Evolutionary conservation across 2,797 vertebrate species (phyloP), one percentile per base, ranked within the genome.

Genomic region (Hydrolagus colliei): DNA sequence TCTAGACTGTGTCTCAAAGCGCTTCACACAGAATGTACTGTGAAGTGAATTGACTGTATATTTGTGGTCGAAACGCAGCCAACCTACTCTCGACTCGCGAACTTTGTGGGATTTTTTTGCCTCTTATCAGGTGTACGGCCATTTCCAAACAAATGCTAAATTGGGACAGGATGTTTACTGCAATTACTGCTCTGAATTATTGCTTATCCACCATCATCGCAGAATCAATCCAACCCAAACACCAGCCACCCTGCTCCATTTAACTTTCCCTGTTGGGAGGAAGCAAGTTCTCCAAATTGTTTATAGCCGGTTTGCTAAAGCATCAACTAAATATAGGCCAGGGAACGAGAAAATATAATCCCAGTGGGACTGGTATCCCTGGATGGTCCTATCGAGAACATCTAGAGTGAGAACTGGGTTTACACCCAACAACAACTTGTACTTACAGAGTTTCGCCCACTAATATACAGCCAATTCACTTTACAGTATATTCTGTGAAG

Each of bases 271-370:
- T 52, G 71, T 68, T 84, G 63, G 41, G 71, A 84, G 79, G 65
- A 84, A 84, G 20, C 52, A 11, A 84, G 79, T 71, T 13, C 32
- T 41, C 71, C 35, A 32, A 68, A 84, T 41, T 84, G 41, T 84
- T 84, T 84, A 84, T 71, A 84, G 79, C 65, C 41, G 13, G n/a
- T 20, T 10, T 84, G 67, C 65, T 27, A 82, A 82, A 32, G 35
- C 65, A 68, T 82, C 20, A 84, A 35, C 20, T 71, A 68, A 84
- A 18, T 35, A 71, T 12, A 84, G 32, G 65, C 16, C 65, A 84
- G 65, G 79, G 41, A 84, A 71, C 20, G 63, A 68, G 14, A 67
- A 67, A 71, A 18, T 52, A 3, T 3, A 52, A 52, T 52, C 41
- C 6, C 41, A 52, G 6, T 1, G 41, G 41, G 41, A 52, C 41